A percentile compares a stretch with the other conserved stretches of the same genome.
Evolutionary conservation across 2,113 vertebrate species (phyloP).

Genomic region (Crypturellus undulatus): DNA sequence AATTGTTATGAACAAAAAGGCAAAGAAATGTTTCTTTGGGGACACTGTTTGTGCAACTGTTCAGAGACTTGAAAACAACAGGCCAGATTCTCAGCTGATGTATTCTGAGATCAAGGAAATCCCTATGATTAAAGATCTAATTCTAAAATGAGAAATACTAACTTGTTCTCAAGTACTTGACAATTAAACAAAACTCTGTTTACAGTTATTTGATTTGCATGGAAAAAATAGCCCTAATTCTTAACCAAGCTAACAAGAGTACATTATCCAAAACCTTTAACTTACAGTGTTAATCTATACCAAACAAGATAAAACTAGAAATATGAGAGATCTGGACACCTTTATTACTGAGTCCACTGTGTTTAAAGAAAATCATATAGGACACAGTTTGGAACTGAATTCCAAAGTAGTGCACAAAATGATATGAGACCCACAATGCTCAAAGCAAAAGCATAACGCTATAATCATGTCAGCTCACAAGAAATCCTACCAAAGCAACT

Average conservation of each 20-base stretch:
- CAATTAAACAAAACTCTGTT: background rate
- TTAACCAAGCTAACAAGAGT: background rate
- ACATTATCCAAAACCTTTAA: background rate
- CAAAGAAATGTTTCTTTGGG: background rate
- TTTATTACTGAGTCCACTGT: background rate
- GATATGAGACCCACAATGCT: background rate
- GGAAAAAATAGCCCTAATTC: background rate
- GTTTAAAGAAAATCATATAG: background rate
- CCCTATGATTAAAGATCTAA: background rate
- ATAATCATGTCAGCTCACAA: background rate
- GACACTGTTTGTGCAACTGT: background rate
- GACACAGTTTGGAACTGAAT: background rate
- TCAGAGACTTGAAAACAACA: background rate
- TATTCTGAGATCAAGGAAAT: background rate
- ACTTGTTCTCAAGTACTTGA: background rate
- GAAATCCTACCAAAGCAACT: background rate
- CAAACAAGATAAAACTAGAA: background rate
- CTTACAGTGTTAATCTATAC: background rate
- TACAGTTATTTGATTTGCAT: background rate
- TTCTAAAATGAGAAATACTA: background rate
- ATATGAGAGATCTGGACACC: background rate
- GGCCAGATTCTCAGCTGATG: background rate
- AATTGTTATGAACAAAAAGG: background rate
- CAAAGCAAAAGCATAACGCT: background rate
- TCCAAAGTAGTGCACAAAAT: background rate